These are phyloP conservation scores for Ailurus styani DNA, from an alignment of 2,113 vertebrate species.

Conservation along the genomic window DNA sequence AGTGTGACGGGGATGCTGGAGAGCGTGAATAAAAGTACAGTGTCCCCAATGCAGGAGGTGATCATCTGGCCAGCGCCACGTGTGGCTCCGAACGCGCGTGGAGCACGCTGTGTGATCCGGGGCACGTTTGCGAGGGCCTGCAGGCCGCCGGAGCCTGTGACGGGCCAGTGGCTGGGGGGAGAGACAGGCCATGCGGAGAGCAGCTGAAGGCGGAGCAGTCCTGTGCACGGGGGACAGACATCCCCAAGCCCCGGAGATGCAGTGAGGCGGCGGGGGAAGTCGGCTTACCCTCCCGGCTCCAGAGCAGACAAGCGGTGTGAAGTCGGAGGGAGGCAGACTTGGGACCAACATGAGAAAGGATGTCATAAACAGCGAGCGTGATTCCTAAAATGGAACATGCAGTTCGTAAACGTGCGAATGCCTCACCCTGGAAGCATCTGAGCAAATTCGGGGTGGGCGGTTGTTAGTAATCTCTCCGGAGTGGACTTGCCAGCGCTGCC, in stretches of 20 bases:
- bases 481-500: neutral
- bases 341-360: neutral
- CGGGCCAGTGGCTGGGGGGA: too few species aligned
- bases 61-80: neutral
- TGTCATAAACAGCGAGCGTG: neutral
- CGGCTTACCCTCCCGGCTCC: neutral
- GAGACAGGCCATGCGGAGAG: accelerated
- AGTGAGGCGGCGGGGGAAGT: neutral
- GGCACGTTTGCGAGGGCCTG: neutral
- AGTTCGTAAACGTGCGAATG: neutral
- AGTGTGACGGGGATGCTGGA: neutral
- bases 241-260: accelerated
- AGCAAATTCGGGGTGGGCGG: neutral
- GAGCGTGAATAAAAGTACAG: neutral
- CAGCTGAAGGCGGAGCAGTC: accelerated
- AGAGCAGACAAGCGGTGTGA: neutral
- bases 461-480: accelerated
- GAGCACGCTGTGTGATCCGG: too few species aligned
- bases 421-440: neutral
- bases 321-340: neutral
- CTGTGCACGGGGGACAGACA: neutral
- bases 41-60: neutral
- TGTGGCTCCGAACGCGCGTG: neutral
- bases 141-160: neutral
- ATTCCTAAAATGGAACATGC: neutral